These are phyloP conservation scores for Dunckerocampus dactyliophorus DNA, from an alignment of 2,113 vertebrate genomes.

Conservation along the genomic window DNA sequence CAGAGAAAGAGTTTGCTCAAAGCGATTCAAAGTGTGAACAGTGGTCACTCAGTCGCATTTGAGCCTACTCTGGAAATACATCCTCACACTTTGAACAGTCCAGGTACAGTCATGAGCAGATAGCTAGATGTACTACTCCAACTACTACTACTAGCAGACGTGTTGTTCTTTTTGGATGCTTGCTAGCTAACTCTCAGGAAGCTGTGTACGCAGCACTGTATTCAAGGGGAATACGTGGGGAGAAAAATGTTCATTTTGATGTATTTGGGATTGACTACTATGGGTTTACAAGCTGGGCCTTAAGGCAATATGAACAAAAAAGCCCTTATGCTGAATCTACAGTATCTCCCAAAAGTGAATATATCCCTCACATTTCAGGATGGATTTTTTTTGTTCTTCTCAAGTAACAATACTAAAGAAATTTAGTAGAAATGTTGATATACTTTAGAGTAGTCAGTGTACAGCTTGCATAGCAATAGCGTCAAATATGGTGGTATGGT, in stretches of 20 bases:
- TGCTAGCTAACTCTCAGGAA: slow-evolving; percentile 71
- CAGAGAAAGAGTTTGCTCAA: slow-evolving; percentile 2
- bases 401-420: too few species aligned
- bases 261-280: slow-evolving; percentile 3
- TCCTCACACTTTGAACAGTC: slow-evolving; percentile 9
- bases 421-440: too few species aligned
- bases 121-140: slow-evolving; percentile 49
- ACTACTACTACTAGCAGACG: slow-evolving; percentile 15
- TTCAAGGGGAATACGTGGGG: slow-evolving; percentile 54
- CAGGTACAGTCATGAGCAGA: slow-evolving; percentile 45
- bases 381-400: too few species aligned
- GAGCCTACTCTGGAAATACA: slow-evolving; percentile 1
- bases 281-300: slow-evolving; percentile 45
- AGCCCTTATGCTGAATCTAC: slow-evolving; percentile 52
- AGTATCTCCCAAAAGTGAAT: too few species aligned
- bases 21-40: slow-evolving; percentile 15
- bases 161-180: slow-evolving; percentile 22
- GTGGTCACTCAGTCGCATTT: not conserved
- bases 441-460: too few species aligned
- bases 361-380: too few species aligned
- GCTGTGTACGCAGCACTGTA: slow-evolving; percentile 61
- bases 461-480: too few species aligned
- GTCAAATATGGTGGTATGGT: too few species aligned
- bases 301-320: slow-evolving; percentile 51
- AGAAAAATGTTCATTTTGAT: slow-evolving; percentile 6